These are phyloP conservation scores for Lutjanus campechanus DNA, from an alignment of 2,797 vertebrate genomes.

Conservation along the genomic window DNA sequence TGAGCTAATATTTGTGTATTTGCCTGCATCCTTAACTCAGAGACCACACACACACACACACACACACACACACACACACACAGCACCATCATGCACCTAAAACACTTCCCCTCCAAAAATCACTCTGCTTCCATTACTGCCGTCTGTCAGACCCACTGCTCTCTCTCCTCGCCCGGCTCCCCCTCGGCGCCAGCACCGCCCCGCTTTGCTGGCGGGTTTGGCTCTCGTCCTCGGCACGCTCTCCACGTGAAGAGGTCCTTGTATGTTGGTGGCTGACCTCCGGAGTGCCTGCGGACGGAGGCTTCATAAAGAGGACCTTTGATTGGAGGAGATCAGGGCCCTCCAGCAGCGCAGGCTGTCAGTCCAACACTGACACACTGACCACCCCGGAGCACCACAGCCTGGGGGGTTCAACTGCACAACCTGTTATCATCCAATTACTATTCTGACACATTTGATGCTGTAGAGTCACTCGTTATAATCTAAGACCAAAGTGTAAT, in stretches of 20 bases:
- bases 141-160: slow-evolving; percentile 18
- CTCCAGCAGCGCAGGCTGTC: slow-evolving; percentile 33
- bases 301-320: slow-evolving; percentile 62
- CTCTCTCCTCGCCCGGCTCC: not conserved
- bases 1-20: slow-evolving; percentile 38
- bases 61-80: slow-evolving; percentile 23
- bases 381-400: slow-evolving; percentile 42
- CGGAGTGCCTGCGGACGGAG: slow-evolving; percentile 38
- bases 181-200: not conserved
- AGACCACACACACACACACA: slow-evolving; percentile 44
- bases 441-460: slow-evolving; percentile 2
- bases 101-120: slow-evolving; percentile 31
- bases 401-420: not conserved
- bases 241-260: slow-evolving; percentile 63
- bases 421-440: slow-evolving; percentile 18
- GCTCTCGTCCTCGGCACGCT: slow-evolving; percentile 12
- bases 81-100: slow-evolving; percentile 4
- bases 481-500: slow-evolving; percentile 13
- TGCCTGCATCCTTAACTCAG: slow-evolving; percentile 37
- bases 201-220: slow-evolving; percentile 8
- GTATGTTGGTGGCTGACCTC: slow-evolving; percentile 57
- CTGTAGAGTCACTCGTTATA: slow-evolving; percentile 10
- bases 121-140: slow-evolving; percentile 18
- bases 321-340: slow-evolving; percentile 53
- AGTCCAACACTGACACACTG: slow-evolving; percentile 30